A percentile compares a stretch with the other conserved stretches of the same genome.
phyloP scores from a whole-genome alignment of 1,140 invertebrate genomes.

The Cotesia glomerata region DNA sequence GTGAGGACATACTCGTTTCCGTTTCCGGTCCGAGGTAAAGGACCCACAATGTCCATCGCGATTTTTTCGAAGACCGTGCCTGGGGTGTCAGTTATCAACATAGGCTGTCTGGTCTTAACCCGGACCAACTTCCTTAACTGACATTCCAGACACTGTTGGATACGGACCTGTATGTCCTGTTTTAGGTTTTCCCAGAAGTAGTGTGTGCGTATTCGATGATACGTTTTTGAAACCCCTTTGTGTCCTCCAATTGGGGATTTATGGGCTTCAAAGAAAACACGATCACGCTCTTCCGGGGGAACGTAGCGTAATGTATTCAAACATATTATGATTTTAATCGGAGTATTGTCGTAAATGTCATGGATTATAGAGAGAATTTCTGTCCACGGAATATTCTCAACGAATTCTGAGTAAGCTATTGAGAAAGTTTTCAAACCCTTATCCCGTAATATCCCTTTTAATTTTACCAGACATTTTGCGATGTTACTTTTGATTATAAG shows the following conservation, averaged over 20 bases:
- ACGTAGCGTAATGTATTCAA: neutral
- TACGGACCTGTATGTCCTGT: no score
- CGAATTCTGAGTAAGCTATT: neutral
- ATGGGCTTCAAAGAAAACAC: neutral
- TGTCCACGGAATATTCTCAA: neutral
- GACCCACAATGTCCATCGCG: neutral
- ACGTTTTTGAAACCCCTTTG: neutral
- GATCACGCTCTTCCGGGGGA: neutral
- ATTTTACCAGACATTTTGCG: neutral
- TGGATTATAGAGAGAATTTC: neutral
- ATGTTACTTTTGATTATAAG: neutral
- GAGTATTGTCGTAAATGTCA: neutral
- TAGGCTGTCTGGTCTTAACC: no score
- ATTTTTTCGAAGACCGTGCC: neutral
- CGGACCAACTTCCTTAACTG: no score
- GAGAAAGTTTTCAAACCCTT: neutral
- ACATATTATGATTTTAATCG: neutral
- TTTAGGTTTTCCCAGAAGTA: no score
- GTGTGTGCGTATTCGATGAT: neutral
- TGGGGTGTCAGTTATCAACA: neutral
- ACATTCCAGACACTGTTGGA: no score
- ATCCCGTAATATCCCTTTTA: neutral
- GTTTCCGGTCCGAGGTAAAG: neutral
- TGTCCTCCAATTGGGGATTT: neutral
- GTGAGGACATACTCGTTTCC: constrained; percentile 2